Percentiles rank a stretch among this genome's conserved stretches.
Conservation (phyloP, 2,797 vertebrate species). For the Chaunax sp. region DNA sequence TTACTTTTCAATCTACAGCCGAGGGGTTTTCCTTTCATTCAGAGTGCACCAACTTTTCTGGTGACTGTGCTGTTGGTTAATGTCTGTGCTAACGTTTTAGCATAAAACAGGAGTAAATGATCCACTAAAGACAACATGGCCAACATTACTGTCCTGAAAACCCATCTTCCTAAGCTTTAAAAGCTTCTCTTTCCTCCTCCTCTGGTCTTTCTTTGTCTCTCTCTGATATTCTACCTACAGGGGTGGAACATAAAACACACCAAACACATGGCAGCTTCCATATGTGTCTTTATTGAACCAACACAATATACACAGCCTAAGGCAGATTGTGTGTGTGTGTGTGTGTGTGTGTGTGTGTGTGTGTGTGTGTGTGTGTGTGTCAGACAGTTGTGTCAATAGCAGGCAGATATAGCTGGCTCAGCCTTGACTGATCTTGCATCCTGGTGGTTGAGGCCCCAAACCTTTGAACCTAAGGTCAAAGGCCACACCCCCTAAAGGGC, state of each 20-base stretch:
- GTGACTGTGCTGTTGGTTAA: constrained; percentile 2
- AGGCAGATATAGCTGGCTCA: constrained; percentile 61
- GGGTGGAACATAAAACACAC: constrained; percentile 45
- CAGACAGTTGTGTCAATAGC: constrained; percentile 64
- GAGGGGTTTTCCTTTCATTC: background rate
- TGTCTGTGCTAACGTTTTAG: background rate
- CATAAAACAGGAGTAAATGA: constrained; percentile 1
- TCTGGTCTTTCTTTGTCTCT: constrained; percentile 5
- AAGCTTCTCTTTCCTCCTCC: constrained; percentile 4
- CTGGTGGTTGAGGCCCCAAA: constrained; percentile 54
- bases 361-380: constrained; percentile 10
- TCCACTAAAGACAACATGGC: background rate
- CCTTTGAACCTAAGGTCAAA: constrained; percentile 72
- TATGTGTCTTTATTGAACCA: constrained; percentile 45
- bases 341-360: constrained; percentile 24
- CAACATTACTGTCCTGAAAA: constrained; percentile 4
- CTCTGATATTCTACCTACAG: constrained; percentile 45
- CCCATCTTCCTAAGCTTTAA: background rate
- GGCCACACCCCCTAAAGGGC: constrained; percentile 55
- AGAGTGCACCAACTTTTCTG: background rate
- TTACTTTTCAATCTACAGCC: background rate
- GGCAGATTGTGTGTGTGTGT: constrained; percentile 33
- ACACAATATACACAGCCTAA: constrained; percentile 20
- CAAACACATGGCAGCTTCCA: constrained; percentile 38
- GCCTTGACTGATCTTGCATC: constrained; percentile 58